Evolutionary conservation across 53 echinoderm and acorn worm species (phyloP), one percentile per base, ranked within the genome.

Genomic region (Echinometra lucunter): DNA sequence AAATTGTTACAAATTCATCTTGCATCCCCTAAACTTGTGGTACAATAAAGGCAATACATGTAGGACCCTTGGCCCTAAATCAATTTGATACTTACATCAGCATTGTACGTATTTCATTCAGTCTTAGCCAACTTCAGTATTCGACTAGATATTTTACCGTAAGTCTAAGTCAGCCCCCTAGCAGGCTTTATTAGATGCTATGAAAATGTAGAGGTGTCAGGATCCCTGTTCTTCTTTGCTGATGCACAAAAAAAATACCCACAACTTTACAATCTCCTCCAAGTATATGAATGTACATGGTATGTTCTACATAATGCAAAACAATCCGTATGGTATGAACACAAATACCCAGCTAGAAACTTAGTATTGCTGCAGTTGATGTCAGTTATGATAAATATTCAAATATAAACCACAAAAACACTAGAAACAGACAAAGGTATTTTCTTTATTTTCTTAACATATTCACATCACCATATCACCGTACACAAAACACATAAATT

Each of bases 261-360:
- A 85, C 49, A 47, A 15, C 49, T 2, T 28, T 85, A 45, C n/a
- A 3, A 85, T 47, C 49, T 47, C 12, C 3, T 85, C 12, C 42
- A 85, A 27, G 9, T 45, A 47, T 15, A n/a, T 45, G 45, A 85
- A 69, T 81, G 44, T 42, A 81, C 81, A 81, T 23, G 49, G 47
- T 85, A 49, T 53, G 49, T 85, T 81, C 44, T 81, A 80, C 80
- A 80, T 44, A 21, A 81, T 44, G 81, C 44, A 85, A 38, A 58
- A 89, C 57, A 60, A 89, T 58, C 88, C 57, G 7, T 89, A 6
- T 12, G 27, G 60, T 60, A 58, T 37, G 21, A 89, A 89, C 89
- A 89, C 89, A 89, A 89, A 89, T 89, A 89, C 89, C 89, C 60
- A 89, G 60, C 89, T 37, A 57, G 35, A 60, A 89, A 89, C 89